Evolutionary conservation across 2,888 invertebrate species (phyloP), one percentile per base, ranked within the genome.

Genomic region (Ceratothoa steindachneri): DNA sequence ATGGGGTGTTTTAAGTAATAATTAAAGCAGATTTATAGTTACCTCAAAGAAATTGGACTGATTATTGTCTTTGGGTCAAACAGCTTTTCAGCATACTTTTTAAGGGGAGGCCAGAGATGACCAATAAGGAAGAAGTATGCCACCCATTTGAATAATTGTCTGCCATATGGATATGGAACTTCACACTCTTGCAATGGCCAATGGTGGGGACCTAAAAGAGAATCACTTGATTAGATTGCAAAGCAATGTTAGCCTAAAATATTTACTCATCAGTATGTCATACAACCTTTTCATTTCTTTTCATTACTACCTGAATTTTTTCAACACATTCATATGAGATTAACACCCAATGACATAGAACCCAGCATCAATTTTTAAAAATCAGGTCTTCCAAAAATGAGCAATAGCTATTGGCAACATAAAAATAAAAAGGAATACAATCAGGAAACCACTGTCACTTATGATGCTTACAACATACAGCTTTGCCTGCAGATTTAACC

Each of bases 11-110:
- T n/a, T 3, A 41, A 41, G 41, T 41, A 41, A 5, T 41, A 41
- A 41, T 41, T 41, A 41, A n/a, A n/a, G 60, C 60, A 60, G n/a
- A 12, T 30, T 29, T 2, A 64, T 15, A 27, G 55, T 60, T 52
- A 77, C 77, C 77, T 77, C 3, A 77, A 67, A 28, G 77, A 70
- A 22, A 77, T 71, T 1, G 73, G 73, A 53, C 64, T 73, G 15
- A 73, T 60, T 15, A 77, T 60, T 4, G 73, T 73, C 52, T 51
- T 73, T 4, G 77, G 77, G 30, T 77, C 77, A 27, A 71, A 68
- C 2, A 77, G 30, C 41, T 77, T 65, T n/a, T 71, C 31, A 4
- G 53, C 69, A 30, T 66, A 71, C 15, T 51, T 29, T 24, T 27
- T 24, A 4, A 77, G 68, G 15, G 31, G 12, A 2, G 71, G 52